Conservation (phyloP, 1,140 invertebrate genomes). For the Argopecten irradians region DNA sequence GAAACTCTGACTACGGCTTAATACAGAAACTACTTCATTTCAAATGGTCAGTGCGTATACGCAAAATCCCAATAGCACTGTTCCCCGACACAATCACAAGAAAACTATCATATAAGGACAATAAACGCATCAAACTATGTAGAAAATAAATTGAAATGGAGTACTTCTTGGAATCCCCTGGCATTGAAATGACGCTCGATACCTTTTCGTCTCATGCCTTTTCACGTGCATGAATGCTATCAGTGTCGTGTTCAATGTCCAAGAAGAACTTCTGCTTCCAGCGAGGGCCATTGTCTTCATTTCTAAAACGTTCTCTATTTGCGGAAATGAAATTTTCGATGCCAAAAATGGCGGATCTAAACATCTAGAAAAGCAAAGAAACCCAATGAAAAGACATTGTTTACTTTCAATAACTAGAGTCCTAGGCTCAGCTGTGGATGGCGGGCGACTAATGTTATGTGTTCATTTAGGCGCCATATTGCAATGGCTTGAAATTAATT, state of each 20-base stretch:
- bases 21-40: too few relatives aligned
- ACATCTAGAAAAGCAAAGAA: constrained; percentile 22
- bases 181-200: background rate
- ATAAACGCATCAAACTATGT: background rate
- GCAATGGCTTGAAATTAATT: constrained; percentile 22
- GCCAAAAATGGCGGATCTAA: constrained; percentile 14
- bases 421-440: constrained; percentile 4
- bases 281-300: background rate
- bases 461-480: constrained; percentile 15
- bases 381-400: constrained; percentile 16
- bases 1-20: too few relatives aligned
- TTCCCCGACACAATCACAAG: background rate
- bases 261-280: background rate
- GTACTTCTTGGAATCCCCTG: background rate
- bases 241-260: background rate
- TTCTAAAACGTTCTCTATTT: constrained; percentile 18
- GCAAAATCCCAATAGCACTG: too few relatives aligned
- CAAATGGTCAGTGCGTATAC: too few relatives aligned
- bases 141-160: background rate
- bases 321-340: constrained; percentile 16
- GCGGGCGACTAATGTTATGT: background rate
- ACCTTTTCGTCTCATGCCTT: background rate
- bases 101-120: background rate
- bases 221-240: background rate
- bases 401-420: constrained; percentile 8